Evolutionary conservation across 2,113 vertebrate genomes (phyloP).

Genomic region (Callipepla squamata): DNA sequence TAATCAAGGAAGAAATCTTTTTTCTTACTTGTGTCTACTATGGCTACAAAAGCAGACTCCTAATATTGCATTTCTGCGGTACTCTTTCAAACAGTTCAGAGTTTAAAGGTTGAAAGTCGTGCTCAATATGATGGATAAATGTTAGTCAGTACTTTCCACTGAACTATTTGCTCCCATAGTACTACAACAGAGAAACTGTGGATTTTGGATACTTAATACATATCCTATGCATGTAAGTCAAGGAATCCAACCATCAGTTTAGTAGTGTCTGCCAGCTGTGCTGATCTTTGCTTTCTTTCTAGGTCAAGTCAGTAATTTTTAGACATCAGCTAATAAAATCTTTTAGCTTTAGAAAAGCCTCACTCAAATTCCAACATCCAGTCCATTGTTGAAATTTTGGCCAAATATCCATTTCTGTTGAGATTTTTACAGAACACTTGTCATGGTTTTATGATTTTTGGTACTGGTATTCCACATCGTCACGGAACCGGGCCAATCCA

Average conservation of each 20-base stretch:
- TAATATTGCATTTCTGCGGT: neutral
- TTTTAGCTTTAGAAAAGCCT: neutral
- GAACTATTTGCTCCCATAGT: neutral
- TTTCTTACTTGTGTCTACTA: neutral
- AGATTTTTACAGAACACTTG: neutral
- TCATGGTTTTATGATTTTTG: too few species aligned
- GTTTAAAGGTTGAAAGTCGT: neutral
- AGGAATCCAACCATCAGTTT: neutral
- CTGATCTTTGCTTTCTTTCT: neutral
- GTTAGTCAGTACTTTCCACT: neutral
- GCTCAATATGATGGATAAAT: neutral
- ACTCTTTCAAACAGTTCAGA: neutral
- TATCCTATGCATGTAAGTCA: neutral
- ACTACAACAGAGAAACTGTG: neutral
- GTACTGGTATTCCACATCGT: too few species aligned
- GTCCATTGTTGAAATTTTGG: neutral
- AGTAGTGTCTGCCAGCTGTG: neutral
- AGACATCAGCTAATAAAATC: neutral
- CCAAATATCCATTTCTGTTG: neutral
- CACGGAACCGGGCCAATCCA: too few species aligned
- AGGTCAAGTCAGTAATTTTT: neutral
- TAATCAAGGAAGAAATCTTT: neutral
- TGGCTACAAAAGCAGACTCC: neutral
- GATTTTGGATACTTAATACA: neutral
- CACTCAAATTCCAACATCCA: neutral